phyloP scores from a whole-genome alignment of 2,113 vertebrate species.

The Zootoca vivipara region DNA sequence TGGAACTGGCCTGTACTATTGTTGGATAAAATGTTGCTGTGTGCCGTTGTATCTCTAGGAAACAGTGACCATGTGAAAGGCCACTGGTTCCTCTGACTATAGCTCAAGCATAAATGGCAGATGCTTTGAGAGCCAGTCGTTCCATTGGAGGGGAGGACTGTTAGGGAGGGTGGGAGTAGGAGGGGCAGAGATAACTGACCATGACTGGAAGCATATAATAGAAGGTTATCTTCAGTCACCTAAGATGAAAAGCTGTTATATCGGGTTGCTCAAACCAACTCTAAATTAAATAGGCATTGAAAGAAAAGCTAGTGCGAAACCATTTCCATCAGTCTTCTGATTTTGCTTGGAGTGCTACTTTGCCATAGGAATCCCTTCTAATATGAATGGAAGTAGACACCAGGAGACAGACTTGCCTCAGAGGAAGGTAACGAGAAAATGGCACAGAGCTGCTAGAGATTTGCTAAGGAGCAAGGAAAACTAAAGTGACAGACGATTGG shows the following conservation, averaged over 20 bases:
- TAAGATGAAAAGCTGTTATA: background rate
- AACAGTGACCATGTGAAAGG: background rate
- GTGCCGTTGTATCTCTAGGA: background rate
- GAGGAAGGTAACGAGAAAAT: constrained; percentile 21
- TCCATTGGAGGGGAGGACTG: background rate
- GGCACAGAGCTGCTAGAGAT: background rate
- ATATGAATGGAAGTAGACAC: constrained; percentile 29
- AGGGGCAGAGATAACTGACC: background rate
- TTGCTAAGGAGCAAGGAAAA: background rate
- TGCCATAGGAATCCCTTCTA: background rate
- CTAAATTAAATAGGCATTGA: background rate
- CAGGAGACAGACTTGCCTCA: background rate
- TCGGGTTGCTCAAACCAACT: background rate
- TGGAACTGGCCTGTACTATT: background rate
- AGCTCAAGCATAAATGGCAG: background rate
- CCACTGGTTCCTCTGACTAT: background rate
- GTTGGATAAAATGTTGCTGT: background rate
- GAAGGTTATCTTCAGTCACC: background rate
- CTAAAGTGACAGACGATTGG: background rate
- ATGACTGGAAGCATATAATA: background rate
- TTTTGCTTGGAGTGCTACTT: background rate
- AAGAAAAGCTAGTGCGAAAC: background rate
- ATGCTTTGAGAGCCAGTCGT: background rate
- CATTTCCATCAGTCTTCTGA: background rate
- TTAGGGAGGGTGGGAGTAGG: background rate